Evolutionary conservation across 1,140 invertebrate genomes (phyloP).

Genomic region (Euwallacea fornicatus): DNA sequence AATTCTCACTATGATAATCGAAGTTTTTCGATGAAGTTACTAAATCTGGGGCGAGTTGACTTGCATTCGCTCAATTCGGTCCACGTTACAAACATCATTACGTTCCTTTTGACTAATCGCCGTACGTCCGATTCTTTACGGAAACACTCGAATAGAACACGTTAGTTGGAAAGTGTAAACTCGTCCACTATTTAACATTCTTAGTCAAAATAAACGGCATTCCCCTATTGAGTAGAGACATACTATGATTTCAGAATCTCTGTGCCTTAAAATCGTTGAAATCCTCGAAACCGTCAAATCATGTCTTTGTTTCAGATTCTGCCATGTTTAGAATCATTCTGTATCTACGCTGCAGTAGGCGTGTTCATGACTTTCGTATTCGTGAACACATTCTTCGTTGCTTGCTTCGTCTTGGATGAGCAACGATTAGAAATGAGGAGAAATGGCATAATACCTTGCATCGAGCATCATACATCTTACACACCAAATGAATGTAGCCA

Average conservation of each 20-base stretch:
- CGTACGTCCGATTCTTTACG: no score
- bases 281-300: no score
- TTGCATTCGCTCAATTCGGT: no score
- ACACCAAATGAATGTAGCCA: slow-evolving; percentile 52
- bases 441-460: slow-evolving; percentile 71
- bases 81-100: not conserved
- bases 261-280: no score
- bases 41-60: not conserved
- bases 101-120: slow-evolving; percentile 17
- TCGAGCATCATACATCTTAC: slow-evolving; percentile 63
- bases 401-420: slow-evolving; percentile 71
- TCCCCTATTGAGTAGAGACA: no score
- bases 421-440: slow-evolving; percentile 62
- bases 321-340: slow-evolving; percentile 74
- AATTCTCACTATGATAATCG: not conserved
- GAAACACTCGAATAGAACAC: no score
- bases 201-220: no score
- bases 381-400: slow-evolving; percentile 78
- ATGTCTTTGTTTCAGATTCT: slow-evolving; percentile 61
- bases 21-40: slow-evolving; percentile 12
- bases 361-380: slow-evolving; percentile 74
- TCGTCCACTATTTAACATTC: no score
- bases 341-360: slow-evolving; percentile 71
- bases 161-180: no score
- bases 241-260: no score